These are phyloP conservation scores for Phrynocephalus forsythii DNA, from an alignment of 2,797 vertebrate species.

Conservation along the genomic window DNA sequence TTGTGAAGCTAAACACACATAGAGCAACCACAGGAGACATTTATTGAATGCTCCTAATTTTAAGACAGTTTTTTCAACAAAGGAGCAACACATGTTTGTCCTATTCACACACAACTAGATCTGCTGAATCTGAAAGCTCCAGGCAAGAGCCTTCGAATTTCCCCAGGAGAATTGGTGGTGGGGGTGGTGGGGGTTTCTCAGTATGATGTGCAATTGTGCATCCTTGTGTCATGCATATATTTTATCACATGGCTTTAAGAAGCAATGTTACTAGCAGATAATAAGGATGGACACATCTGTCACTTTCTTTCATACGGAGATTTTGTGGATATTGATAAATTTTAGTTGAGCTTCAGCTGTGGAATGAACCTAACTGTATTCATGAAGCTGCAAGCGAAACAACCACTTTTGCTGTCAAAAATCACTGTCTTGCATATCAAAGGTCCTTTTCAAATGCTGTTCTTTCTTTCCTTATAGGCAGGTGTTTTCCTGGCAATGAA, in stretches of 20 bases:
- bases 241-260: conserved; percentile 24
- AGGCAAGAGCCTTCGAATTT: too few relatives aligned
- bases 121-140: too few relatives aligned
- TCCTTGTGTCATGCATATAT: conserved; percentile 18
- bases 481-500: conserved; percentile 21
- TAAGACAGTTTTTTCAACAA: too few relatives aligned
- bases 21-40: too few relatives aligned
- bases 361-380: conserved; percentile 27
- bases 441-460: not conserved
- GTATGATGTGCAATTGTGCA: too few relatives aligned
- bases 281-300: not conserved
- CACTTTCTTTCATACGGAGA: not conserved
- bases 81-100: too few relatives aligned
- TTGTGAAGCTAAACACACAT: too few relatives aligned
- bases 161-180: too few relatives aligned
- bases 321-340: not conserved
- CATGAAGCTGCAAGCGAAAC: conserved; percentile 5
- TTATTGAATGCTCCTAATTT: too few relatives aligned
- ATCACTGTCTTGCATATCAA: conserved; percentile 2
- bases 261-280: conserved; percentile 25
- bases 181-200: too few relatives aligned
- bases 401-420: not conserved
- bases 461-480: conserved; percentile 22
- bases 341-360: conserved; percentile 22
- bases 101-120: too few relatives aligned